Evolutionary conservation across 37 sponge, comb jelly and placozoan species (phyloP), one percentile per base, ranked within the genome.

Genomic region (Axinella damicornis): DNA sequence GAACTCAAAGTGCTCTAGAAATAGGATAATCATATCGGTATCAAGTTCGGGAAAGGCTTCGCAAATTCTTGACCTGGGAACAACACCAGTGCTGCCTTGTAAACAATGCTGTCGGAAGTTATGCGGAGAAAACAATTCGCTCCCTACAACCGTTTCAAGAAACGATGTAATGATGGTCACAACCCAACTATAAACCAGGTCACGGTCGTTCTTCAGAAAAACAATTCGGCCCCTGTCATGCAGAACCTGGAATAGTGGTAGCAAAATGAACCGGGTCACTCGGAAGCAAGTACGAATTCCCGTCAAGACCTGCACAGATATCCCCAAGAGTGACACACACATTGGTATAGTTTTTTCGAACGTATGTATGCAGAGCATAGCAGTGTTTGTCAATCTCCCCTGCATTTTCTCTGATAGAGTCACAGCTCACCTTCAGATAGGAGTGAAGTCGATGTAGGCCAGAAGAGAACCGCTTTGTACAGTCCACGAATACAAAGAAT

Each of bases 1-100:
- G 34, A 78, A 78, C 66, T 78, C 79, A 19, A 78, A 63, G 5
- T 63, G 27, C 35, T 64, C 37, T 39, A 78, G 60, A 40, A 56
- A 78, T 31, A 15, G 34, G 20, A 63, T 33, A 6, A 78, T 38
- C 38, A 78, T 28, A 4, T 63, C 36, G 0, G 67, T 64, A 4
- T 78, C 28, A 30, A 67, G 33, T 20, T 78, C 79, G 20, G 32
- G 65, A 21, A 78, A 64, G 22, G 62, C 61, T 22, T 37, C 39
- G 5, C 36, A 4, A 4, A 78, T 38, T 17, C 28, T n/a, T 24
- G 79, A 64, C 39, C 21, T 63, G 2, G 79, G 20, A 11, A 78
- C 66, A 25, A 78, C 35, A 12, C 79, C 79, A 13, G 57, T 63
- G 60, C 66, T 25, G 21, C 65, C 61, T 27, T 11, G 15, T 24